Percentiles rank a stretch among this genome's conserved stretches.
phyloP scores from a whole-genome alignment of 2,888 invertebrate species.

The Lasioglossum lativentre region DNA sequence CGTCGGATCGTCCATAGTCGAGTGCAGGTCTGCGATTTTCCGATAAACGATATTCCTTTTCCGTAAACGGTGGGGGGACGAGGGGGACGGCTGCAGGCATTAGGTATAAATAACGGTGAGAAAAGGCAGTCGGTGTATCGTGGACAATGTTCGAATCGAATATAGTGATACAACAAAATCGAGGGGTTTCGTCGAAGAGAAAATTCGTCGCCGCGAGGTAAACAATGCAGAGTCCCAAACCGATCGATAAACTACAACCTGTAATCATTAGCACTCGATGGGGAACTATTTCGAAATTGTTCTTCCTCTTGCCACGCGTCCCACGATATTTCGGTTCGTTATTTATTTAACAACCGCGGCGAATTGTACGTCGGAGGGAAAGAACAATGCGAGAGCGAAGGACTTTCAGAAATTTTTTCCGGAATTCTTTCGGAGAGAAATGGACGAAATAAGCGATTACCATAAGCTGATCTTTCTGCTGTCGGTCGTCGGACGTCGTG shows the following conservation, averaged over 20 bases:
- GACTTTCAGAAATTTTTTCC: background rate
- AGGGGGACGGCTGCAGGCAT: constrained; percentile 16
- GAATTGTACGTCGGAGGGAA: background rate
- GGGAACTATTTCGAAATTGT: background rate
- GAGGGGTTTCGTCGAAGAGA: background rate
- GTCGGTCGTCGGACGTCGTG: background rate
- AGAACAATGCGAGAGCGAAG: too few species aligned
- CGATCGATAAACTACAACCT: constrained; percentile 2
- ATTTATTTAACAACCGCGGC: background rate
- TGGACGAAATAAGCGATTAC: constrained; percentile 8
- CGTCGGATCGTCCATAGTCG: background rate
- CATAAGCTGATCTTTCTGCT: constrained; percentile 15
- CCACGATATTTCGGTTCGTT: background rate
- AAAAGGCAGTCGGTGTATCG: constrained; percentile 10
- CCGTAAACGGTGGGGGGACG: background rate
- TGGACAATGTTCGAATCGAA: background rate
- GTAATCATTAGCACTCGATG: background rate
- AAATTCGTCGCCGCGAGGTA: background rate
- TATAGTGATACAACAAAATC: background rate
- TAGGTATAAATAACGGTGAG: constrained; percentile 33
- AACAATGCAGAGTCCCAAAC: background rate
- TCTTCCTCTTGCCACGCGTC: background rate
- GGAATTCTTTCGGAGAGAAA: background rate
- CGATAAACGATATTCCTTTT: too few species aligned
- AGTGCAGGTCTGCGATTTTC: background rate